phyloP scores from a whole-genome alignment of 2,888 invertebrate genomes.

The Elysia crispata region DNA sequence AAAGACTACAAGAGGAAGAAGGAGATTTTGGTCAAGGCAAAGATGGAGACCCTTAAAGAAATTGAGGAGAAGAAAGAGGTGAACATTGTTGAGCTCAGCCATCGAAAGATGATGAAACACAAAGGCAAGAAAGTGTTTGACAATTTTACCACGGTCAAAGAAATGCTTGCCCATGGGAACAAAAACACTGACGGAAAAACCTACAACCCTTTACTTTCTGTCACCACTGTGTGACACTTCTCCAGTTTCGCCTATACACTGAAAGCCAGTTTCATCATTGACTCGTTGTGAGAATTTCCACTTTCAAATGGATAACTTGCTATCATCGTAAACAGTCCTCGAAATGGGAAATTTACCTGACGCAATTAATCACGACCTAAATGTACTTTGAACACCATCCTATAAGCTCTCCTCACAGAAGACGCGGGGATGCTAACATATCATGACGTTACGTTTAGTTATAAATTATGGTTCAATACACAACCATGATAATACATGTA shows the following conservation, averaged over 20 bases:
- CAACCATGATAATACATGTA: background rate
- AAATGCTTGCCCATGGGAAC: conserved; percentile 81
- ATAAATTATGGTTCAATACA: background rate
- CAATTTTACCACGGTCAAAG: conserved; percentile 82
- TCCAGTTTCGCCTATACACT: background rate
- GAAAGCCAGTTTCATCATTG: background rate
- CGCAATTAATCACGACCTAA: too few relatives aligned
- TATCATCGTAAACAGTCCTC: too few relatives aligned
- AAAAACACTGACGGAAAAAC: conserved; percentile 71
- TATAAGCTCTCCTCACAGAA: too few relatives aligned
- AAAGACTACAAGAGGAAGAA: conserved; percentile 81
- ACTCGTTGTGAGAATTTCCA: conserved; percentile 2
- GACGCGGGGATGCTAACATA: too few relatives aligned
- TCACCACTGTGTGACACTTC: conserved; percentile 77
- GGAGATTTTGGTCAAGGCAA: conserved; percentile 69
- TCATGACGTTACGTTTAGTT: background rate
- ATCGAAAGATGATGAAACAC: conserved; percentile 82
- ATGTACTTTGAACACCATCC: too few relatives aligned
- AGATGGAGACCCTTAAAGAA: conserved; percentile 77
- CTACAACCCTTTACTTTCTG: conserved; percentile 77
- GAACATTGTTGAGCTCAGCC: conserved; percentile 78
- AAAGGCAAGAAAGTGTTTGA: conserved; percentile 79
- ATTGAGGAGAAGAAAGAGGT: conserved; percentile 75
- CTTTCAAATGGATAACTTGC: too few relatives aligned
- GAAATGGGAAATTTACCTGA: too few relatives aligned